Conservation (phyloP, 2,113 vertebrate genomes). For the Epinephelus fuscoguttatus region DNA sequence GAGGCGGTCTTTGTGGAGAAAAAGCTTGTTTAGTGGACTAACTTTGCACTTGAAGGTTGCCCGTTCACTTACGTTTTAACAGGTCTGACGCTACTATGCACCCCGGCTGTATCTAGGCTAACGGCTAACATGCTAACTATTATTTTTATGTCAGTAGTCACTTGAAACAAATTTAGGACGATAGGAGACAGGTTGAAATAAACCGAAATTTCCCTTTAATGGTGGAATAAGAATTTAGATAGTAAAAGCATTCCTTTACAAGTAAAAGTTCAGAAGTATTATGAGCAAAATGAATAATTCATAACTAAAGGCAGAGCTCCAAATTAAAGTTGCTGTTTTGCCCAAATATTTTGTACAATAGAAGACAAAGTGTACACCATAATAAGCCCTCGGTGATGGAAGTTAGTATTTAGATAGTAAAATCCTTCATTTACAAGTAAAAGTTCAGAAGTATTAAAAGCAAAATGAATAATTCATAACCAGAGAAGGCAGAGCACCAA, state of each 20-base stretch:
- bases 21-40: too few species aligned
- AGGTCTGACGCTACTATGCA: too few species aligned
- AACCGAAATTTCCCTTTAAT: too few species aligned
- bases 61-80: too few species aligned
- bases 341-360: not conserved
- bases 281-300: not conserved
- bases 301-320: not conserved
- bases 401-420: not conserved
- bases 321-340: too few species aligned
- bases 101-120: too few species aligned
- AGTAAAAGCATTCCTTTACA: not conserved
- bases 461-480: constrained; percentile 15
- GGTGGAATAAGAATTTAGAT: not conserved
- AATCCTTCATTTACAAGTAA: not conserved
- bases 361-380: not conserved
- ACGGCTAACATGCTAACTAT: too few species aligned
- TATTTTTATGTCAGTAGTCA: too few species aligned
- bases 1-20: too few species aligned
- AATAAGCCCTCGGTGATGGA: not conserved
- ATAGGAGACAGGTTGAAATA: too few species aligned
- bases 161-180: too few species aligned
- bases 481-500: not conserved
- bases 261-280: not conserved
- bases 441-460: not conserved
- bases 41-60: too few species aligned